Evolutionary conservation across 2,888 invertebrate genomes (phyloP), one percentile per base, ranked within the genome.

Genomic region (Lasioglossum calceatum): DNA sequence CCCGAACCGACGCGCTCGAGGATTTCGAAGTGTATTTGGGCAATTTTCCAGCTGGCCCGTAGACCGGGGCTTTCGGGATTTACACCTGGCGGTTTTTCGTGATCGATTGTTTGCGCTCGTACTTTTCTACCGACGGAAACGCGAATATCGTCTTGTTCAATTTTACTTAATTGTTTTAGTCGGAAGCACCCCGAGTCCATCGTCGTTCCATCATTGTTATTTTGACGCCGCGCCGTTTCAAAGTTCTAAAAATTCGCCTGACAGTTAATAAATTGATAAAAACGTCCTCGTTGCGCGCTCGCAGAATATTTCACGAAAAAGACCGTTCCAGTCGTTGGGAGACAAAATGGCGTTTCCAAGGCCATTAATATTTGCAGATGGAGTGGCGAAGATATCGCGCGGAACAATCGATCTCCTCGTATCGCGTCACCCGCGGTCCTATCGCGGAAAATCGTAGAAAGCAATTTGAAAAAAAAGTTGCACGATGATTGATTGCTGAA

Each of bases 11-110:
- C 32, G 73, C 50, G 50, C 32, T 23, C 73, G 50, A 36, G 50
- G 73, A 73, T 50, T 73, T 50, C 73, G 47, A 73, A 73, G 73
- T 73, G 73, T 73, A 73, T 73, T 73, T 73, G 73, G 73, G 73
- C 73, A 73, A 73, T 73, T 73, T 73, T 73, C 73, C 73, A 73
- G 73, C 50, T 50, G 50, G 73, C 73, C 50, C 73, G 32, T 27
- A 8, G 73, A 8, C 32, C 23, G 19, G 73, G 23, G 73, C 32
- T 73, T 50, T 50, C 73, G 19, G 73, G 73, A 23, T 50, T 73
- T 73, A 73, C 73, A 73, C 73, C 73, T 73, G 73, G 50, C 27
- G 73, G 73, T 73, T 73, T 73, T 50, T 44, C 32, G 4, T 32
- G 19, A 50, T 73, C 73, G 73, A 73, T 32, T 19, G 47, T 32